Conservation (phyloP, 2,888 invertebrate species). For the Stramonita haemastoma region DNA sequence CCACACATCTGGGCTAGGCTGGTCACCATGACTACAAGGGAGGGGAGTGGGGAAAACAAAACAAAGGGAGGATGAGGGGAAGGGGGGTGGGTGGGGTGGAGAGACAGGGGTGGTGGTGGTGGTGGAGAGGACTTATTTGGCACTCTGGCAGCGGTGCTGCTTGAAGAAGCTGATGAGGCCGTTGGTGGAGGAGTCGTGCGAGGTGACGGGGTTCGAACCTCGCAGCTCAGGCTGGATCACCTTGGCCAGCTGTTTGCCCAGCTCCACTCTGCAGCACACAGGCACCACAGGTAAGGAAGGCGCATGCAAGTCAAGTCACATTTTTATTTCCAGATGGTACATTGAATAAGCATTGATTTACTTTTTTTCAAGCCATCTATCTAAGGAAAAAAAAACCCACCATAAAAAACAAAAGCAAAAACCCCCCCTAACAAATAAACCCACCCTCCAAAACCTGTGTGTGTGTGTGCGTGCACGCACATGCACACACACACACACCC, state of each 20-base stretch:
- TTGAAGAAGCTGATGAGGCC: conserved; percentile 96
- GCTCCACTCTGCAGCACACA: conserved; percentile 85
- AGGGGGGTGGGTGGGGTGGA: not conserved
- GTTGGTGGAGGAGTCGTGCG: conserved; percentile 96
- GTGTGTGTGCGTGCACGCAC: too few species aligned
- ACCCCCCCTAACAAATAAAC: too few species aligned
- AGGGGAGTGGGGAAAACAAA: not conserved
- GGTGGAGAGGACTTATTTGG: not conserved
- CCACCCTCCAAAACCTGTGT: not conserved
- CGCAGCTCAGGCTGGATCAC: conserved; percentile 96
- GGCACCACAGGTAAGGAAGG: not conserved
- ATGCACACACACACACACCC: too few species aligned
- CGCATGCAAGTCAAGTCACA: too few species aligned
- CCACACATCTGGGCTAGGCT: not conserved
- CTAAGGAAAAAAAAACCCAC: too few species aligned
- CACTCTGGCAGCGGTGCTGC: conserved; percentile 49
- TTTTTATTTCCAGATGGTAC: too few species aligned
- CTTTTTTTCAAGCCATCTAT: too few species aligned
- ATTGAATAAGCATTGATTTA: too few species aligned
- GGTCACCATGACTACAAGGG: not conserved
- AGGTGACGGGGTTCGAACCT: conserved; percentile 81
- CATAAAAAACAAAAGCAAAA: too few species aligned
- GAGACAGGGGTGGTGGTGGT: not conserved
- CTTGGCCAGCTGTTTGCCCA: conserved; percentile 98
- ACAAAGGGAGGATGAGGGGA: not conserved